phyloP scores from a whole-genome alignment of 2,113 vertebrate species.

The Onychostoma macrolepis region DNA sequence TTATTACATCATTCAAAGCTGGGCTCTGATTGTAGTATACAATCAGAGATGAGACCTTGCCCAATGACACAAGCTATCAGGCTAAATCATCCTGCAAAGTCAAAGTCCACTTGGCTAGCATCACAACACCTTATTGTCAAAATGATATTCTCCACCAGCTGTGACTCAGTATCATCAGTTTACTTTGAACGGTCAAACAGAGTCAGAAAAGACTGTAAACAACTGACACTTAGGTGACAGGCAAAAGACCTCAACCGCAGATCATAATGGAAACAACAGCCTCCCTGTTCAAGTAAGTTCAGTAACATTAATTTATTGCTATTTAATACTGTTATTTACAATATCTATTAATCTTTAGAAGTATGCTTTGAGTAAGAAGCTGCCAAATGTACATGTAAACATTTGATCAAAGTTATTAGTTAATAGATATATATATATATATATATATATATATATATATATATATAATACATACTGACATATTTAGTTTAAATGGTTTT shows the following conservation, averaged over 20 bases:
- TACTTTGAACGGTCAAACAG: neutral
- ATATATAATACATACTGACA: too few species aligned
- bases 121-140: conserved; percentile 6
- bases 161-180: neutral
- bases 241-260: neutral
- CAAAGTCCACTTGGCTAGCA: conserved; percentile 67
- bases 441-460: too few species aligned
- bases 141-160: neutral
- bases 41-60: conserved; percentile 62
- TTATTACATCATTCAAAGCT: neutral
- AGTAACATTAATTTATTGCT: neutral
- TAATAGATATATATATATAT: neutral
- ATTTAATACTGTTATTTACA: neutral
- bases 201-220: neutral
- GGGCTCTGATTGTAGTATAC: neutral
- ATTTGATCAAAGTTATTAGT: neutral
- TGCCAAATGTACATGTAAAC: neutral
- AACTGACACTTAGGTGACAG: neutral
- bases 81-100: conserved; percentile 54
- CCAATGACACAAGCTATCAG: conserved; percentile 46
- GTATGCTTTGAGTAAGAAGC: neutral
- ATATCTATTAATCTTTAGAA: neutral
- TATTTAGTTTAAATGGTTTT: neutral
- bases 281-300: conserved; percentile 75
- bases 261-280: conserved; percentile 74